Conservation (phyloP, 1,140 invertebrate species). For the Pachyrhynchus sulphureomaculatus region DNA sequence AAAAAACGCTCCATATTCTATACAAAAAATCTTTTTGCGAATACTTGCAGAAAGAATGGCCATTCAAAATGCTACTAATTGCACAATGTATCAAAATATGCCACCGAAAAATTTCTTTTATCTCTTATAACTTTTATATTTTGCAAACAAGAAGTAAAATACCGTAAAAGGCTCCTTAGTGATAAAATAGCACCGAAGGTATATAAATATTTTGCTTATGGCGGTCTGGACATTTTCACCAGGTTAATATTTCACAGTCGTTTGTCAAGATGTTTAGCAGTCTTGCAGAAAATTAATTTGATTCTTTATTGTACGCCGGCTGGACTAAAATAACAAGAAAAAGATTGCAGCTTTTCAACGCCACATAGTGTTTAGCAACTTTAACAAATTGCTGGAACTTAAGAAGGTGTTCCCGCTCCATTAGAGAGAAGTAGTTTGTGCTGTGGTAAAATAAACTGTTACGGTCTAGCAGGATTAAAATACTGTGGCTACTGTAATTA, state of each 20-base stretch:
- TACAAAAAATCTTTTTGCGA: too few relatives aligned
- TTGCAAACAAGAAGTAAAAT: constrained; percentile 17
- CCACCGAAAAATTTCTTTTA: constrained; percentile 25
- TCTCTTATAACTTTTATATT: constrained; percentile 6
- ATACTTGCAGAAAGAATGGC: too few relatives aligned
- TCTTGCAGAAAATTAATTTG: constrained; percentile 40
- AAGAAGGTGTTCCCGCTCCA: too few relatives aligned
- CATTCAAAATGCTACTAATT: neutral
- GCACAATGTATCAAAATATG: constrained; percentile 17
- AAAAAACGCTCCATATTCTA: too few relatives aligned
- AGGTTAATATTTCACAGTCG: constrained; percentile 40
- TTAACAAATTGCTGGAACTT: constrained; percentile 3
- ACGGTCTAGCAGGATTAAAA: too few relatives aligned
- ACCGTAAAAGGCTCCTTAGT: constrained; percentile 21
- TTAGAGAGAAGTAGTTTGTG: too few relatives aligned
- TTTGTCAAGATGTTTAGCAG: constrained; percentile 41
- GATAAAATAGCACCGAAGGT: constrained; percentile 27
- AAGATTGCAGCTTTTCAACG: constrained; percentile 31
- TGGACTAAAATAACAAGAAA: constrained; percentile 28
- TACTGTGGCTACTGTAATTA: too few relatives aligned
- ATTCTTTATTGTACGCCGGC: constrained; percentile 34
- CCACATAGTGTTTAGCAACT: constrained; percentile 12
- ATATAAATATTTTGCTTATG: constrained; percentile 36
- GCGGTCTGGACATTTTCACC: constrained; percentile 31
- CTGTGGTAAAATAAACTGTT: too few relatives aligned